phyloP scores from a whole-genome alignment of 2,113 vertebrate species.

The Xenopus tropicalis region DNA sequence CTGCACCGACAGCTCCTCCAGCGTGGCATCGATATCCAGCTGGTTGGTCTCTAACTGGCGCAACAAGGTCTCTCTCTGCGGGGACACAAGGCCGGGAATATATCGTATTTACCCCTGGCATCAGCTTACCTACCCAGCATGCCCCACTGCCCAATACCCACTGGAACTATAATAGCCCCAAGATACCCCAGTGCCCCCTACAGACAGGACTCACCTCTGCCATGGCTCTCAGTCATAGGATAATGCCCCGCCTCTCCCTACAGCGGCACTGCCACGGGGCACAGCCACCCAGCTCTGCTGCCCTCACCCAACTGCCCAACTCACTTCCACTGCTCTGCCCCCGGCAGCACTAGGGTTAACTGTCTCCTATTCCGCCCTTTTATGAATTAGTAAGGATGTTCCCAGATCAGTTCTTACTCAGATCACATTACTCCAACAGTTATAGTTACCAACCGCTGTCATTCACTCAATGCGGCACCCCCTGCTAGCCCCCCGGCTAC shows the following conservation, averaged over 20 bases:
- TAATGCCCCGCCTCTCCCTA: too few species aligned
- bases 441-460: background rate
- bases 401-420: conserved; percentile 4
- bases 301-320: too few species aligned
- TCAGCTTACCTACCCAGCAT: too few species aligned
- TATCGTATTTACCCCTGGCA: too few species aligned
- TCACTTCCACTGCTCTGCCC: too few species aligned
- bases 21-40: conserved; percentile 91
- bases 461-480: background rate
- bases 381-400: conserved; percentile 27
- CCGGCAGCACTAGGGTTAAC: conserved; percentile 5
- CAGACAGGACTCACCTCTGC: too few species aligned
- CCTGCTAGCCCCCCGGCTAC: background rate
- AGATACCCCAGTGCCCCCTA: too few species aligned
- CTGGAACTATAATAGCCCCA: too few species aligned
- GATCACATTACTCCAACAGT: conserved; percentile 11
- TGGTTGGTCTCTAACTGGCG: conserved; percentile 97
- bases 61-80: conserved; percentile 88
- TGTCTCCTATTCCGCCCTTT: conserved; percentile 7
- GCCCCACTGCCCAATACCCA: too few species aligned
- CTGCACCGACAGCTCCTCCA: conserved; percentile 93
- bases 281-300: too few species aligned
- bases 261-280: too few species aligned
- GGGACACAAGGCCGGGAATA: background rate
- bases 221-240: too few species aligned